Base-by-base conservation (phyloP, 1,140 invertebrate species). In the Spodoptera litura region DNA sequence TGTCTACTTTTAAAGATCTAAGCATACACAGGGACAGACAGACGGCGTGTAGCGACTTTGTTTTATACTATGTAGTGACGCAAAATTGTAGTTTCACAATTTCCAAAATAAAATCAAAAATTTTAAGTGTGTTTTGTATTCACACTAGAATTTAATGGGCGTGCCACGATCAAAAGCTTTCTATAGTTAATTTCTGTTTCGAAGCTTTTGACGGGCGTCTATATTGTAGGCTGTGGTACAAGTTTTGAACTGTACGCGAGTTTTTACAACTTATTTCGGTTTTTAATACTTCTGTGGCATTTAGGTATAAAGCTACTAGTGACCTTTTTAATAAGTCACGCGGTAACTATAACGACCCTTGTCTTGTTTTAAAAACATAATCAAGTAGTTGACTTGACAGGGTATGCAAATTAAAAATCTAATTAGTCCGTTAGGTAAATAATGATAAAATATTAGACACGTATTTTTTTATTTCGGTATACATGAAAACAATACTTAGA, bases 131-230 rank as follows among this genome's bases (percentile, higher is more conserved):
- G 20, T 20, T 20, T 20, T 20, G 9, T 31, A 25, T 31, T 58
- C 44, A 72, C 38, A 44, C 10, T 20, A 9, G 31, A 10, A 8
- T 44, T 4, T 38, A 10, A 4, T 15, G 35, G 70, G 38, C 38
- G 49, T 59, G 58, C 25, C 6, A 51, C 49, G 49, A 35, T 35
- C n/a, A 70, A 31, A 52, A 70, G 49, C 12, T n/a, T 70, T 58
- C 55, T 56, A 58, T 61, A 74, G 62, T 74, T 74, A 62, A 73
- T 73, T 74, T 27, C 72, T 51, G 58, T 56, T 74, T 52, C 56
- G 20, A 52, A 49, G 44, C 58, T 13, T 11, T 61, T 35, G 56
- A 59, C 35, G 15, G 25, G 27, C 9, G n/a, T 38, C 31, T 31
- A 2, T 5, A 31, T 31, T 31, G 31, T 3, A 11, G 0, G 3